Base-by-base conservation (phyloP, 2,113 vertebrate genomes). In the Spizaetus ornatus region DNA sequence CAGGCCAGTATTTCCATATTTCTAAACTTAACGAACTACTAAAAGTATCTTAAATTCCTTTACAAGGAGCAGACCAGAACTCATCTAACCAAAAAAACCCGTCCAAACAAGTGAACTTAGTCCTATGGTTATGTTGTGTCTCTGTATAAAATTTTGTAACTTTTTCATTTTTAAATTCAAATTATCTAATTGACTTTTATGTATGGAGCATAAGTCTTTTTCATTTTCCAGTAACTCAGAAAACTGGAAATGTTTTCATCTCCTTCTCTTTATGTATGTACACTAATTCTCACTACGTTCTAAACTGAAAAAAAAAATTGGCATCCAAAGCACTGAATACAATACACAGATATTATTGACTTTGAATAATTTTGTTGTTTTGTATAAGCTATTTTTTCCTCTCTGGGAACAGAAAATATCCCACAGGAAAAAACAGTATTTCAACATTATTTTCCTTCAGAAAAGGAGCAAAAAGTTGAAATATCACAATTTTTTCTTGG, bases 381-480 rank as follows among this genome's bases (percentile, higher is more conserved):
- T 92, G 55, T 78, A n/a, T 58, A 79, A 82, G 52, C 72, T 94
- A 65, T 84, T 93, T 92, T 96, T 86, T 92, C 65, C 73, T 92
- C 25, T 16, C 38, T 95, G 80, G 65, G 82, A 95, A 95, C 81
- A 86, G 42, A 92, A 90, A 90, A 84, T 66, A 95, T 79, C 88
- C 94, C 86, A 74, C 69, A 88, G 80, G 69, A 66, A 81, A 93
- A 87, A 82, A 14, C 80, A 95, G 20, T 45, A 45, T 84, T 94
- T 96, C 73, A 79, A 72, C 56, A 85, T 22, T 31, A 84, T 93
- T 95, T 87, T 95, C 69, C 56, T 89, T 82, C 47, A 82, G 77
- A 89, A 94, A 79, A 91, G 7, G 48, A 91, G 92, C 67, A 92
- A 95, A 92, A 94, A 85, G 43, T 62, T 92, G 82, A 95, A 97